phyloP scores from a whole-genome alignment of 2,797 vertebrate species.

The Spea hammondii region DNA sequence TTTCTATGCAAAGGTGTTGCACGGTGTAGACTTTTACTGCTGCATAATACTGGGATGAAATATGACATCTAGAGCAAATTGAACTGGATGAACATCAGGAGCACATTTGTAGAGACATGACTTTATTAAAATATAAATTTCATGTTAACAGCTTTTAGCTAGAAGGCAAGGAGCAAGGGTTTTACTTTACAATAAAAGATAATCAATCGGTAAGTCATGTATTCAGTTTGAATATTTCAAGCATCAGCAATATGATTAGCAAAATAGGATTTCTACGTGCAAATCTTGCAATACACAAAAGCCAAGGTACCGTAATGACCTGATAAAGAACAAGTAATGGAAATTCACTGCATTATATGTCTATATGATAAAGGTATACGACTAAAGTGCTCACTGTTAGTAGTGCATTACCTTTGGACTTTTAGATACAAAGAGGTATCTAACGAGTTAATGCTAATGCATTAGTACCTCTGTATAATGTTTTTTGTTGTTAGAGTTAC shows the following conservation, averaged over 20 bases:
- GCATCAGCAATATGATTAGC: conserved; percentile 10
- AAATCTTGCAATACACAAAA: neutral
- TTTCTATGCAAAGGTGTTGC: neutral
- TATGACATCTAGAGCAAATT: neutral
- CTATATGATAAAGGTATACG: too few relatives aligned
- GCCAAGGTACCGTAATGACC: neutral
- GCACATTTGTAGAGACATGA: conserved; percentile 22
- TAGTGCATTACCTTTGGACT: too few relatives aligned
- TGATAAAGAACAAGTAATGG: neutral
- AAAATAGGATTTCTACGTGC: neutral
- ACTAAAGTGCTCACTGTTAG: too few relatives aligned
- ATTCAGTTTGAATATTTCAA: conserved; percentile 13
- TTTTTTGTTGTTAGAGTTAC: too few relatives aligned
- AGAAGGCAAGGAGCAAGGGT: neutral
- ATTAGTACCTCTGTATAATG: too few relatives aligned
- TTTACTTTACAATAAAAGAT: conserved; percentile 12
- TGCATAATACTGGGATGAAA: conserved; percentile 13
- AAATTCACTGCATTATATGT: too few relatives aligned
- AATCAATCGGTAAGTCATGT: conserved; percentile 13
- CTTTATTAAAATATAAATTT: conserved; percentile 20
- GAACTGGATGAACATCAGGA: conserved; percentile 3
- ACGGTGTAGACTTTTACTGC: neutral
- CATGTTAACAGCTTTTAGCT: conserved; percentile 29
- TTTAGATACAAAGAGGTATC: too few relatives aligned
- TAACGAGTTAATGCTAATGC: too few relatives aligned